These are phyloP conservation scores for Balaenoptera acutorostrata DNA, from an alignment of 2,113 vertebrate species.

Conservation along the genomic window DNA sequence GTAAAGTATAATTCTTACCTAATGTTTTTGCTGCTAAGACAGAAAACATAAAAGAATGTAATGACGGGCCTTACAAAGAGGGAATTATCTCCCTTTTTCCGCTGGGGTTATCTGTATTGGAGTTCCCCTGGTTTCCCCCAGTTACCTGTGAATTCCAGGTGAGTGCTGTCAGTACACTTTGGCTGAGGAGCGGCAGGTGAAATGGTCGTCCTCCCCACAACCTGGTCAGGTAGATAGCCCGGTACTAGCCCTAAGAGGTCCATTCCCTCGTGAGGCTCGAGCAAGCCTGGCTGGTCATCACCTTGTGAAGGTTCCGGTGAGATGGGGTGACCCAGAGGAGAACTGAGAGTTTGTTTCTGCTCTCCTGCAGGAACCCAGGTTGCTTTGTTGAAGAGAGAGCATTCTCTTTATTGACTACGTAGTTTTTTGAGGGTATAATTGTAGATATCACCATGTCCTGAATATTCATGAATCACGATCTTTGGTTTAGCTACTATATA, in stretches of 20 bases:
- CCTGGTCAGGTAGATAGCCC: not conserved
- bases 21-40: not conserved
- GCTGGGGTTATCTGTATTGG: not conserved
- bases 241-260: not conserved
- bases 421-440: not conserved
- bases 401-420: not conserved
- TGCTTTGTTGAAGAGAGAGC: not conserved
- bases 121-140: not conserved
- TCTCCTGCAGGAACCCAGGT: not conserved
- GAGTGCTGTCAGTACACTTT: not conserved
- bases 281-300: not conserved
- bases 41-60: not conserved
- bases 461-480: not conserved
- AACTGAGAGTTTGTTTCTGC: not conserved
- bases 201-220: not conserved
- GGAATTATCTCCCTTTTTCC: not conserved
- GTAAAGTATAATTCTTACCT: conserved; percentile 48
- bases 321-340: not conserved
- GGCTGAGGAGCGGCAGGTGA: not conserved
- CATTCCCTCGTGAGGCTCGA: not conserved
- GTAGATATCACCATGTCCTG: not conserved
- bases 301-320: not conserved
- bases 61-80: not conserved
- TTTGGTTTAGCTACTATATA: not conserved
- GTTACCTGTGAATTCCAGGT: not conserved